Evolutionary conservation across 2,797 vertebrate species (phyloP), one percentile per base, ranked within the genome.

Genomic region (Sebastiscus albofasciatus): DNA sequence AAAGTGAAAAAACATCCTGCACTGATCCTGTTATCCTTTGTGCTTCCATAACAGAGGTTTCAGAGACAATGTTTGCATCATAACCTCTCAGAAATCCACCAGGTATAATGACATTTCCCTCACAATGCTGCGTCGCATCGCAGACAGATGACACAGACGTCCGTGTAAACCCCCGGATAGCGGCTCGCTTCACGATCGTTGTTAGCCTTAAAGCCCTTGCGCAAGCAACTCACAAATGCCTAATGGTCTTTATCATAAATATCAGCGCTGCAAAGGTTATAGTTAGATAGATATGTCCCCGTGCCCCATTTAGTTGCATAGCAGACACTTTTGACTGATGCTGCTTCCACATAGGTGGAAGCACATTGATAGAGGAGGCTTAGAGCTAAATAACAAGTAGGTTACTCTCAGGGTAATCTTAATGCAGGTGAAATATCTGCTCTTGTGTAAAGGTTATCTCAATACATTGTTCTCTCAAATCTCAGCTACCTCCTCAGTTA

Each of bases 391-490:
- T 94, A 95, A 94, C 89, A 93, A 93, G 93, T 92, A 62, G 82
- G 77, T 88, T 94, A 87, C 76, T 79, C 90, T 92, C 39, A 55
- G 83, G 90, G 84, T 87, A 93, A 94, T 92, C 88, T 83, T 91
- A 92, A 90, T 89, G 85, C 90, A 77, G 86, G 91, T 96, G 95
- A 96, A 95, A 96, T 95, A 96, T 96, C 93, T 94, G 60, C 88
- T 87, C 87, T 87, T 84, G 92, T 86, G 86, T 95, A 96, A 96
- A 96, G 96, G 96, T 96, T 95, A 96, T 92, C 90, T 90, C 92
- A 94, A 94, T 95, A 95, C 86, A 87, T 89, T 90, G 91, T 92
- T 88, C 87, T 89, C 85, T 90, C 80, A 91, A 91, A 86, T 92
- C 80, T 88, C 82, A 82, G 88, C 91, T 76, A 89, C 88, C 85